A percentile compares a stretch with the other conserved stretches of the same genome.
Conservation (phyloP, 35 echinoderm and acorn worm species). For the Holothuria glaberrima region DNA sequence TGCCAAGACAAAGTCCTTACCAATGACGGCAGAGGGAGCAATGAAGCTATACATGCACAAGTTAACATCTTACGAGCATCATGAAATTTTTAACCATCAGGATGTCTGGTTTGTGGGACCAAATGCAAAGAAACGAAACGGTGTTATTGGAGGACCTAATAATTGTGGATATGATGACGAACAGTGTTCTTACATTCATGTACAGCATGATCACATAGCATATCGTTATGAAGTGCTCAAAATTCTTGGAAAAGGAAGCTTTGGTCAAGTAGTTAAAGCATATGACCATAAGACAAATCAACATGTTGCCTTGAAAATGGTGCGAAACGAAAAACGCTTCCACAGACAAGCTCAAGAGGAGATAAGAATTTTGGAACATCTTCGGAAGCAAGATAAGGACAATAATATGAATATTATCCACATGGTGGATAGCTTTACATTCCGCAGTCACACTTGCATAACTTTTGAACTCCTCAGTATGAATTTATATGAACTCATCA, state of each 20-base stretch:
- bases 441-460: conserved; percentile 99
- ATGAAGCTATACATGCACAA: conserved; percentile 99
- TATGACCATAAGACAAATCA: conserved; percentile 99
- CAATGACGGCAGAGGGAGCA: conserved; percentile 92
- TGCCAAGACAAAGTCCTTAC: conserved; percentile 78
- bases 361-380: conserved; percentile 97
- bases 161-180: conserved; percentile 99
- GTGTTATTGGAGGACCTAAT: conserved; percentile 93
- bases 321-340: conserved; percentile 98
- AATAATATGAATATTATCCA: conserved; percentile 99
- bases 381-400: conserved; percentile 98
- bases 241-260: conserved; percentile 99
- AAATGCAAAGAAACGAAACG: conserved; percentile 98
- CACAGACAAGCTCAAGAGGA: conserved; percentile 99
- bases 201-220: conserved; percentile 98
- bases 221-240: conserved; percentile 99
- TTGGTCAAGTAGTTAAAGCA: conserved; percentile 99
- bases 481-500: conserved; percentile 99
- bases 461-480: conserved; percentile 98
- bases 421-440: conserved; percentile 93
- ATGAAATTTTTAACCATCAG: conserved; percentile 94
- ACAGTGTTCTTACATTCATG: conserved; percentile 97
- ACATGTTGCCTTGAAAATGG: conserved; percentile 98
- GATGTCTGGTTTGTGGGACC: conserved; percentile 97
- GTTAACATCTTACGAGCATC: conserved; percentile 96